Evolutionary conservation across 2,888 invertebrate species (phyloP).

Genomic region (Augochlorella aurata): DNA sequence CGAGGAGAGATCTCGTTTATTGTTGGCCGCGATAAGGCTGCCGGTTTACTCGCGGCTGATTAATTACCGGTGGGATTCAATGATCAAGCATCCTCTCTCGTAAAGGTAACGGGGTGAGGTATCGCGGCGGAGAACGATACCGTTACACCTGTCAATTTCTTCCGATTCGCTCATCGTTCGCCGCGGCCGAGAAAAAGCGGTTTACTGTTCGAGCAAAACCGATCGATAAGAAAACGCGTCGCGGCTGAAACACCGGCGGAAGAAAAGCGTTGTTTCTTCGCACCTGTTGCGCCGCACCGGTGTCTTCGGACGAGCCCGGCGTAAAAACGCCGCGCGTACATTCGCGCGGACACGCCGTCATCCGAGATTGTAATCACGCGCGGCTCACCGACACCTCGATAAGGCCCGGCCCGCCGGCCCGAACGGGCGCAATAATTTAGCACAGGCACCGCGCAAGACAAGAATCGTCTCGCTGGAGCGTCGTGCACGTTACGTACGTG

Average conservation of each 20-base stretch:
- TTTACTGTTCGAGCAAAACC: background rate
- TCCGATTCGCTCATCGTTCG: slow-evolving; percentile 17
- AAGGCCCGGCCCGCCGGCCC: slow-evolving; percentile 26
- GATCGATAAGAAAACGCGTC: background rate
- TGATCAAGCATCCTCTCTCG: background rate
- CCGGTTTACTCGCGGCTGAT: slow-evolving; percentile 34
- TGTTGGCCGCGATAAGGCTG: slow-evolving; percentile 32
- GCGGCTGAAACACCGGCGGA: background rate
- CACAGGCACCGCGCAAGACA: slow-evolving; percentile 59
- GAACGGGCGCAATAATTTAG: slow-evolving; percentile 58
- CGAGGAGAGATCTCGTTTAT: slow-evolving; percentile 47
- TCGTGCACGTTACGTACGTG: slow-evolving; percentile 56
- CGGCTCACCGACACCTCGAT: slow-evolving; percentile 53
- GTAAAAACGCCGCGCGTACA: slow-evolving; percentile 8
- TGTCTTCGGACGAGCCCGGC: background rate
- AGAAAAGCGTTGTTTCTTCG: slow-evolving; percentile 1
- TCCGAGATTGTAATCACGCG: slow-evolving; percentile 55
- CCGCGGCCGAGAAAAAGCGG: background rate
- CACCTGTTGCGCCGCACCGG: slow-evolving; percentile 25
- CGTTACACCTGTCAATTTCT: slow-evolving; percentile 29
- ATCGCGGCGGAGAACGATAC: background rate
- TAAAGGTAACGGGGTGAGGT: no score
- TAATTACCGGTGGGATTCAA: slow-evolving; percentile 31
- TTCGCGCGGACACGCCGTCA: background rate
- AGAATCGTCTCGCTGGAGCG: slow-evolving; percentile 65